Conservation (phyloP, 1,140 invertebrate genomes). For the Pygmarrhopalites habei region DNA sequence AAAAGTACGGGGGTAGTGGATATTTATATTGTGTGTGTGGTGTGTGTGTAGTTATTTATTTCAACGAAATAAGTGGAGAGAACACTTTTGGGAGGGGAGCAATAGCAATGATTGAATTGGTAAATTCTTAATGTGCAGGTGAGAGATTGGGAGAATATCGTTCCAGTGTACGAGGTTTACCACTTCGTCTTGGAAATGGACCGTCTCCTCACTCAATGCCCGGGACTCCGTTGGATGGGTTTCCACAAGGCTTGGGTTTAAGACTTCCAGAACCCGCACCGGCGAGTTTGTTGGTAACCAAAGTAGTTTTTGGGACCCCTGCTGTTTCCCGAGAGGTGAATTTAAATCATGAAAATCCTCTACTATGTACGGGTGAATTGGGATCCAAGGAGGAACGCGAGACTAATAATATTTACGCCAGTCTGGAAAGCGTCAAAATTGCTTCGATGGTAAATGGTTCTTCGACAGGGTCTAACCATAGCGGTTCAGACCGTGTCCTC, state of each 20-base stretch:
- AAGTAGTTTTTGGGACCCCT: conserved; percentile 39
- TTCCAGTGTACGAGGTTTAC: conserved; percentile 36
- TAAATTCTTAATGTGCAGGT: conserved; percentile 23
- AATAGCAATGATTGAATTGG: conserved; percentile 8
- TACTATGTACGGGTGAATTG: conserved; percentile 23
- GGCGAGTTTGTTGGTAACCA: conserved; percentile 39
- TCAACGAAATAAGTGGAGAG: neutral
- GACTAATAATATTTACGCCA: conserved; percentile 39
- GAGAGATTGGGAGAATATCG: conserved; percentile 39
- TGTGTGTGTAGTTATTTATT: too few species aligned
- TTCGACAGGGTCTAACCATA: conserved; percentile 34
- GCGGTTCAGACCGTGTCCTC: conserved; percentile 38
- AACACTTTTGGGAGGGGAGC: neutral
- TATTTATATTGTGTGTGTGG: too few species aligned
- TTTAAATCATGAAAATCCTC: conserved; percentile 36
- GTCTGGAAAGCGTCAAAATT: conserved; percentile 39
- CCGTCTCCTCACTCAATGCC: conserved; percentile 37
- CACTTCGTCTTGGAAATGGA: conserved; percentile 37
- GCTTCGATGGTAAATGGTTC: conserved; percentile 35
- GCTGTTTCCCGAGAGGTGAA: conserved; percentile 39
- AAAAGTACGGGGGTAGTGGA: too few species aligned
- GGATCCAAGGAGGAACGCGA: conserved; percentile 30
- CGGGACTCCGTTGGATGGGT: conserved; percentile 39
- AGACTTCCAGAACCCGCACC: conserved; percentile 39
- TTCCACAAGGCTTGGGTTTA: conserved; percentile 35